A percentile compares a stretch with the other conserved stretches of the same genome.
Evolutionary conservation across 2,797 vertebrate genomes (phyloP).

Genomic region (Parambassis ranga): DNA sequence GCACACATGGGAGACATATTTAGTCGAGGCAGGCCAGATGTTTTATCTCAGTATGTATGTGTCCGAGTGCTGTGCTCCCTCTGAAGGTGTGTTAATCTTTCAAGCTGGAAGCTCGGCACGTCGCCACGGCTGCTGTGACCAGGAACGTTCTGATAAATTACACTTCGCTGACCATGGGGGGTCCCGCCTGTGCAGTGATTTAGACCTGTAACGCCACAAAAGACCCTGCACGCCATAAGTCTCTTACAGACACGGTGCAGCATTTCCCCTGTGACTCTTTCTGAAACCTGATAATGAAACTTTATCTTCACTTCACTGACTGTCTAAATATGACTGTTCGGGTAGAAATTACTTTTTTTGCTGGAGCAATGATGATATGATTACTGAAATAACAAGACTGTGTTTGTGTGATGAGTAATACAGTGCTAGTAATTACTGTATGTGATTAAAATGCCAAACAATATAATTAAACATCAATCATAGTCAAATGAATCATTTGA

Average conservation of each 20-base stretch:
- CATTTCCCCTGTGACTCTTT: constrained; percentile 1
- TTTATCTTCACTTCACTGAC: constrained; percentile 14
- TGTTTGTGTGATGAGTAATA: constrained; percentile 12
- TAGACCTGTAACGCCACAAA: constrained; percentile 9
- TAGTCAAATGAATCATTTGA: not conserved
- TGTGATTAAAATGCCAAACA: not conserved
- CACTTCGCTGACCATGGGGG: constrained; percentile 6
- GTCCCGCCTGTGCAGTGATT: constrained; percentile 15
- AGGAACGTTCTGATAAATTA: constrained; percentile 26
- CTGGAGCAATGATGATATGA: constrained; percentile 6
- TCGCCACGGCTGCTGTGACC: constrained; percentile 18
- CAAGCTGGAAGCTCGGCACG: constrained; percentile 24
- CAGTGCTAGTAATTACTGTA: not conserved
- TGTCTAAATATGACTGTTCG: constrained; percentile 13
- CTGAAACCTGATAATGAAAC: constrained; percentile 26
- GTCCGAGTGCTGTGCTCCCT: constrained; percentile 29
- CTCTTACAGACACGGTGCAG: not conserved
- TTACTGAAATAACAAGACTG: constrained; percentile 31
- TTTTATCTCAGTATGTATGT: constrained; percentile 49
- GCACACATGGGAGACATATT: constrained; percentile 28
- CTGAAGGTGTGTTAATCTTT: constrained; percentile 54
- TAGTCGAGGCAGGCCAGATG: constrained; percentile 50
- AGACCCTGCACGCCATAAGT: not conserved
- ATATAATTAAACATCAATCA: not conserved
- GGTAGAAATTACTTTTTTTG: not conserved